Percentiles rank a stretch among this genome's conserved stretches.
Conservation (phyloP, 2,888 invertebrate species). For the Eucriotettix oculatus region DNA sequence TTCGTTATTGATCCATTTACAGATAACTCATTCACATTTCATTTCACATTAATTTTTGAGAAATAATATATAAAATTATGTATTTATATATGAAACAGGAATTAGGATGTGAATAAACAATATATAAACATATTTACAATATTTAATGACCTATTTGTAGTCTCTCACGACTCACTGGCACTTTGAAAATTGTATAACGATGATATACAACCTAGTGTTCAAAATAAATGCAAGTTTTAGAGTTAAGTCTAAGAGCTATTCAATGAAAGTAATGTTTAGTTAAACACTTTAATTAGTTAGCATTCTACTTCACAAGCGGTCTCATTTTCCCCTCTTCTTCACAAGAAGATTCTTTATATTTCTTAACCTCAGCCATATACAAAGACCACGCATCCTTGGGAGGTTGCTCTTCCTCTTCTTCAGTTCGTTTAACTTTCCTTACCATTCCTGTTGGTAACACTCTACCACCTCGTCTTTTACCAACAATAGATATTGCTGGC, state of each 20-base stretch:
- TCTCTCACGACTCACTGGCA: too few relatives aligned
- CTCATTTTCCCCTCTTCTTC: constrained; percentile 78
- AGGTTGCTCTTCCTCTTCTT: constrained; percentile 35
- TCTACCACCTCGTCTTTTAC: constrained; percentile 71
- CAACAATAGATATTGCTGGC: constrained; percentile 39
- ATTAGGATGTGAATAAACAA: not conserved
- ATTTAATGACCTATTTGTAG: not conserved
- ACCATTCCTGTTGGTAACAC: constrained; percentile 81
- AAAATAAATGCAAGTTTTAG: not conserved
- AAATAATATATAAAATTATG: too few relatives aligned
- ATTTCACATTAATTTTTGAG: too few relatives aligned
- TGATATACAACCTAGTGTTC: too few relatives aligned
- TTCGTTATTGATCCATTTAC: not conserved
- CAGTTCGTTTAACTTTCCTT: constrained; percentile 57
- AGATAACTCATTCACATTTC: too few relatives aligned
- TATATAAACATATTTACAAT: not conserved
- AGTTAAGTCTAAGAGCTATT: not conserved
- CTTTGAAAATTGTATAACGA: too few relatives aligned
- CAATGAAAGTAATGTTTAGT: not conserved
- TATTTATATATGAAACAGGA: not conserved
- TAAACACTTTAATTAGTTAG: not conserved
- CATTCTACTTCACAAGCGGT: constrained; percentile 68
- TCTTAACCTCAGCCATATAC: constrained; percentile 85
- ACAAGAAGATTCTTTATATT: constrained; percentile 81
- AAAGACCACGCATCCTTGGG: constrained; percentile 79